Conservation (phyloP, 2,888 invertebrate species). For the Odontocolon sp. region DNA sequence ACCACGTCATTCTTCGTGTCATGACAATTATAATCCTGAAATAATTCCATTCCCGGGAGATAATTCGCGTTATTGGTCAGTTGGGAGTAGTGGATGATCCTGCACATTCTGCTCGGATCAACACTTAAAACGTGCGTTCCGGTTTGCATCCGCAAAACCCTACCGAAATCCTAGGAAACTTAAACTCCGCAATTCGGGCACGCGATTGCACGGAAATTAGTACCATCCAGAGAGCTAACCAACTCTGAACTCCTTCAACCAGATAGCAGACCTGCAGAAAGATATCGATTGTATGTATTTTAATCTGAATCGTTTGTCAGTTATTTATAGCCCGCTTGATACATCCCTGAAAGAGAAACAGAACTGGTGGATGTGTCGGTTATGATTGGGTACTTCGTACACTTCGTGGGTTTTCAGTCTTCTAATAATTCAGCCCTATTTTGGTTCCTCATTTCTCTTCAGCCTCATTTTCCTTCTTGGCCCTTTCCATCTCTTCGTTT, state of each 20-base stretch:
- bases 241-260: not conserved
- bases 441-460: not conserved
- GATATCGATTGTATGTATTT: conserved; percentile 54
- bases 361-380: not conserved
- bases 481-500: not conserved
- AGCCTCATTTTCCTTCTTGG: not conserved
- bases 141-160: not conserved
- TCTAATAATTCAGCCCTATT: too few species aligned
- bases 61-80: too few species aligned
- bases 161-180: not conserved
- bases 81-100: too few species aligned
- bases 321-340: conserved; percentile 44
- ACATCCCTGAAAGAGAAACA: not conserved
- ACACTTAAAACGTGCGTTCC: too few species aligned
- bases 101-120: too few species aligned
- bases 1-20: not conserved
- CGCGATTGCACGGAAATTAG: conserved; percentile 43
- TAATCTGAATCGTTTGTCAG: conserved; percentile 19
- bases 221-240: not conserved
- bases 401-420: too few species aligned
- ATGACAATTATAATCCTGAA: too few species aligned
- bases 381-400: not conserved
- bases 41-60: too few species aligned
- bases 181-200: not conserved
- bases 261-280: conserved; percentile 16